Evolutionary conservation across 2,113 vertebrate genomes (phyloP).

Genomic region (Tupaia tana): DNA sequence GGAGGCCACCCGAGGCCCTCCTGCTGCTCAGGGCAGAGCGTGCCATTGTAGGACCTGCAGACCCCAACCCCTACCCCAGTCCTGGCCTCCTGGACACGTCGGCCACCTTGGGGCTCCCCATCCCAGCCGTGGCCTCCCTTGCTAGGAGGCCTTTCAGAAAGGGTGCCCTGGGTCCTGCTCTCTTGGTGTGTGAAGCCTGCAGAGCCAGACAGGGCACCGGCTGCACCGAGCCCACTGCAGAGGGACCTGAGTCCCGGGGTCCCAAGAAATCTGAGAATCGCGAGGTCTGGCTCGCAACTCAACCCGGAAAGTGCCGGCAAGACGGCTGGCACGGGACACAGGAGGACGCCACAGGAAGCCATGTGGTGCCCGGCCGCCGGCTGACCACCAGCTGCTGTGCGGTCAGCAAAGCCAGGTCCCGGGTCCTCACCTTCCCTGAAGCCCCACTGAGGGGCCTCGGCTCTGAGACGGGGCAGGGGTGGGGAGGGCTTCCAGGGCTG

Average conservation of each 20-base stretch:
- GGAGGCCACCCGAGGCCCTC: background rate
- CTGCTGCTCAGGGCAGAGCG: background rate
- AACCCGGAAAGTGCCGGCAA: background rate
- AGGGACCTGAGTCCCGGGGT: fast-evolving
- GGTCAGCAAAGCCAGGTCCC: background rate
- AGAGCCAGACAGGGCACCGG: background rate
- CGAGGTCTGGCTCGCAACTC: fast-evolving
- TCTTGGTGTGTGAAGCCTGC: background rate
- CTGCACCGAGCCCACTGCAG: fast-evolving
- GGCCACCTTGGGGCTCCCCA: too few relatives aligned
- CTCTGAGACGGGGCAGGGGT: fast-evolving
- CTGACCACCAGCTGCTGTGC: too few relatives aligned
- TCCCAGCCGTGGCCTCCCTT: background rate
- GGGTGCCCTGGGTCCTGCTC: too few relatives aligned
- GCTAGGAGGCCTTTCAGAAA: background rate
- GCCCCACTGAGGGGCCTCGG: background rate
- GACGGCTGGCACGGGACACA: fast-evolving
- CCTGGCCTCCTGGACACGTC: background rate
- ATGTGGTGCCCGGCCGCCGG: background rate
- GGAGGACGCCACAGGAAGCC: background rate
- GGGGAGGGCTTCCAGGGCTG: too few relatives aligned
- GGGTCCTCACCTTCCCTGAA: too few relatives aligned
- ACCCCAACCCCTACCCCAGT: too few relatives aligned
- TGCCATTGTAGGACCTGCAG: too few relatives aligned
- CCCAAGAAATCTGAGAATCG: background rate